Evolutionary conservation across 2,113 vertebrate species (phyloP).

Genomic region (Pycnonotus jocosus): DNA sequence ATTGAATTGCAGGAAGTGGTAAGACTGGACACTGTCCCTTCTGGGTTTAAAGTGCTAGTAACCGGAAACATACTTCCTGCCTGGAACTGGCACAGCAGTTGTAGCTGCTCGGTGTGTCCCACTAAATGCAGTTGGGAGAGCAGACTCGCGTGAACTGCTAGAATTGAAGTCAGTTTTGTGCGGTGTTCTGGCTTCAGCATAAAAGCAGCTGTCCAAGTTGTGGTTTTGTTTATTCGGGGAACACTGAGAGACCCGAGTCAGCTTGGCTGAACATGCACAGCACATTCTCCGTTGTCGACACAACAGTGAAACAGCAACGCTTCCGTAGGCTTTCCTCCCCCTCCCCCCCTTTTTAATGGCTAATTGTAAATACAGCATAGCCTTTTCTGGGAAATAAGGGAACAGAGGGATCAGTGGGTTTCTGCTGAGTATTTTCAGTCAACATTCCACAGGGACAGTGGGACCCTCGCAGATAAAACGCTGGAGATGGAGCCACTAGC

Average conservation of each 20-base stretch:
- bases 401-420: background rate
- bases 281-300: background rate
- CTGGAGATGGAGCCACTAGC: background rate
- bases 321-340: background rate
- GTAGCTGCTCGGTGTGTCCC: background rate
- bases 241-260: background rate
- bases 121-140: background rate
- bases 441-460: rapidly evolving
- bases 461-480: background rate
- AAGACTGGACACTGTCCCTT: background rate
- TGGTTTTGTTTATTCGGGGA: background rate
- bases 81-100: background rate
- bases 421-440: background rate
- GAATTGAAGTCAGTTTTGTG: background rate
- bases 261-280: background rate
- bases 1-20: background rate
- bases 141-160: background rate
- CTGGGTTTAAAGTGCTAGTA: background rate
- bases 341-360: background rate
- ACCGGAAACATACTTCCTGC: background rate
- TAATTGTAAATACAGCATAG: background rate
- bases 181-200: background rate
- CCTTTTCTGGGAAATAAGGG: background rate
- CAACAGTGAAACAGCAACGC: background rate
- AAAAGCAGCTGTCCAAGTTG: background rate